These are phyloP conservation scores for Drosophila seclusa DNA, from an alignment of 2,888 invertebrate genomes.

Conservation along the genomic window DNA sequence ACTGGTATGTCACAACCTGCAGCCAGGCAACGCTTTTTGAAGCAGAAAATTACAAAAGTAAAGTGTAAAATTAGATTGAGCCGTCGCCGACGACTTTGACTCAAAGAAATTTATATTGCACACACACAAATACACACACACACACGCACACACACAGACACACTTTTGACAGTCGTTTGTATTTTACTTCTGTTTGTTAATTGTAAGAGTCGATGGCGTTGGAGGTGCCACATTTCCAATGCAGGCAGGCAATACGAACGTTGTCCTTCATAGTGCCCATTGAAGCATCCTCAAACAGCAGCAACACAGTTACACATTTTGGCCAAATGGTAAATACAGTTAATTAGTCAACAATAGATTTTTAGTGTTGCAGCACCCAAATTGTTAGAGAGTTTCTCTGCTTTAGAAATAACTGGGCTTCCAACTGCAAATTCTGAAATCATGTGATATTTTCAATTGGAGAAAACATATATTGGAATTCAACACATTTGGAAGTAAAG, in stretches of 20 bases:
- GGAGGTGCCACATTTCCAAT: not conserved
- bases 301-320: conserved; percentile 12
- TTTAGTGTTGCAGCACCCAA: not conserved
- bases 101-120: conserved; percentile 48
- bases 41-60: conserved; percentile 69
- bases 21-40: conserved; percentile 43
- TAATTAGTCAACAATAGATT: conserved; percentile 17
- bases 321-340: conserved; percentile 4
- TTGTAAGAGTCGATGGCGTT: conserved; percentile 26
- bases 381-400: not conserved
- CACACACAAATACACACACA: conserved; percentile 3
- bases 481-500: no score
- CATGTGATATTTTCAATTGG: no score
- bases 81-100: conserved; percentile 25
- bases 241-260: conserved; percentile 7
- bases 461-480: no score
- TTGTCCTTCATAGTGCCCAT: conserved; percentile 22
- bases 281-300: conserved; percentile 13
- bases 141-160: not conserved
- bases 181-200: conserved; percentile 65
- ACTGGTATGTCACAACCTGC: conserved; percentile 32
- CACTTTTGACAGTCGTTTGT: conserved; percentile 37
- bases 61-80: conserved; percentile 64
- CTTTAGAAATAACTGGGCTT: not conserved
- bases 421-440: not conserved